Conservation (phyloP, 1,140 invertebrate species). For the Heliconius hewitsoni region DNA sequence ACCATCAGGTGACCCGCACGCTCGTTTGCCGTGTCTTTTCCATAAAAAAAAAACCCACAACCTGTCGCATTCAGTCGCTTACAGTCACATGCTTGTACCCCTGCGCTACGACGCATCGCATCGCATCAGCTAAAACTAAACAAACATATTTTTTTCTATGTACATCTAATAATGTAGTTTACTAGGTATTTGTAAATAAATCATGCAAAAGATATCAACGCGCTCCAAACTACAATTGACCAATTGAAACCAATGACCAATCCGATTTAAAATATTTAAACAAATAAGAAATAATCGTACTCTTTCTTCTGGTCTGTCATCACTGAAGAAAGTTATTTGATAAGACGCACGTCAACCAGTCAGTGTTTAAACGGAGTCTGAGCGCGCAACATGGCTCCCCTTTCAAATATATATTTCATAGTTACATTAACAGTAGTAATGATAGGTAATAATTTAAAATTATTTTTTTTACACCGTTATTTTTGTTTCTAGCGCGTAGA, state of each 20-base stretch:
- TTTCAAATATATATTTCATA: conserved; percentile 49
- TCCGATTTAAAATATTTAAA: not conserved
- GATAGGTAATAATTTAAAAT: conserved; percentile 51
- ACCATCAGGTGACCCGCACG: no score
- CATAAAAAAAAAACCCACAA: no score
- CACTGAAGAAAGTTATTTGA: conserved; percentile 35
- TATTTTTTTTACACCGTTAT: not conserved
- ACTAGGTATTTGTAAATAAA: not conserved
- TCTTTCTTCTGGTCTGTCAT: conserved; percentile 13
- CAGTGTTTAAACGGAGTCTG: conserved; percentile 63
- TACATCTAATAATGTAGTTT: not conserved
- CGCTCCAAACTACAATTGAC: not conserved
- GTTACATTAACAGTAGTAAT: conserved; percentile 41
- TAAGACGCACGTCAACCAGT: conserved; percentile 44
- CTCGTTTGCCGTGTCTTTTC: no score
- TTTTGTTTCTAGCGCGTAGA: not conserved
- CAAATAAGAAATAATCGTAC: not conserved
- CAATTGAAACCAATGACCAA: not conserved
- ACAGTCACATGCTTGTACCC: no score
- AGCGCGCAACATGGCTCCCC: conserved; percentile 61
- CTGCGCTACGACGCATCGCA: no score
- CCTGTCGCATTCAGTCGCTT: no score
- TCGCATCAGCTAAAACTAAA: no score
- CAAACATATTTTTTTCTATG: no score
- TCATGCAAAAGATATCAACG: not conserved